Conservation (phyloP, 2,113 vertebrate species). For the Penelope pileata region DNA sequence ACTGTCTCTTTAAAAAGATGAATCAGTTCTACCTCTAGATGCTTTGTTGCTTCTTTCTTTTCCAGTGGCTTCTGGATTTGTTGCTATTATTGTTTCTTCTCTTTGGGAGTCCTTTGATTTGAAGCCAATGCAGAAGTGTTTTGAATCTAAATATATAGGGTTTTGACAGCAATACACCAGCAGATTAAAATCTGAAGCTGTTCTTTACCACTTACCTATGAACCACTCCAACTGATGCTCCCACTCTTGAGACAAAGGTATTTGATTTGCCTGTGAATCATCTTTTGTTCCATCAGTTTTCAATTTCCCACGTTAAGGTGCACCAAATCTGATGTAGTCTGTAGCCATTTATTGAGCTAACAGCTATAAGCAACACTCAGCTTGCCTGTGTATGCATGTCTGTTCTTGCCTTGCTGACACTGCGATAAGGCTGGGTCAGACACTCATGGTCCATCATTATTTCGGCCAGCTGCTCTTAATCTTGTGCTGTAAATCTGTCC, state of each 20-base stretch:
- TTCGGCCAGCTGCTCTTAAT: not conserved
- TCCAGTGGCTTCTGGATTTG: not conserved
- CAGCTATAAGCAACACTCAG: not conserved
- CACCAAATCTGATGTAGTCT: not conserved
- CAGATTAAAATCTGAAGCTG: not conserved
- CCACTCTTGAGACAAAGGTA: not conserved
- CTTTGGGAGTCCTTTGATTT: not conserved
- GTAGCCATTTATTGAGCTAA: not conserved
- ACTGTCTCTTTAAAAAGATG: not conserved
- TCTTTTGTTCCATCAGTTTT: not conserved
- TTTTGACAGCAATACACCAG: not conserved
- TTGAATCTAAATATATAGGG: not conserved
- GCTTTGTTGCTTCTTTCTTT: not conserved
- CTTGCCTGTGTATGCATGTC: not conserved
- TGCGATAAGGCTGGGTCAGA: not conserved
- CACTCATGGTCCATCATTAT: not conserved
- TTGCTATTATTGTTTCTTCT: not conserved
- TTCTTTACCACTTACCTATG: not conserved
- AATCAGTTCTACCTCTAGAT: not conserved
- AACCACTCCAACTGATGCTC: not conserved
- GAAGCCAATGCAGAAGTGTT: not conserved
- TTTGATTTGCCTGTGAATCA: not conserved
- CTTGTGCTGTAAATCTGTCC: not conserved
- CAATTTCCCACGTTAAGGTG: not conserved
- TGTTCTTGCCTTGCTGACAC: rapidly evolving